Percentiles rank a stretch among this genome's conserved stretches.
Evolutionary conservation across 2,888 invertebrate genomes (phyloP).

Genomic region (Galeopsomyia nigrocyanea): DNA sequence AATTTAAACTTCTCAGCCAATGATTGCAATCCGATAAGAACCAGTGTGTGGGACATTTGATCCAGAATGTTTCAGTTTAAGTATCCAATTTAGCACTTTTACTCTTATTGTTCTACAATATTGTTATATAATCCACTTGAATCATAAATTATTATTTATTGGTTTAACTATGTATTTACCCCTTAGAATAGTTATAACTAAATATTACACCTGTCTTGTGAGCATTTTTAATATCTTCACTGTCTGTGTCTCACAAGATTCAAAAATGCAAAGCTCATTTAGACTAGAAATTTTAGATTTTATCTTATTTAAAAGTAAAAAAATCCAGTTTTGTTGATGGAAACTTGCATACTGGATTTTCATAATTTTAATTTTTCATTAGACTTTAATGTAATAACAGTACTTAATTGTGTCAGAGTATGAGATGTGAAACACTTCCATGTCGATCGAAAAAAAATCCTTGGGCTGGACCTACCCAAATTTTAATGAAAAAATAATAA

Average conservation of each 20-base stretch:
- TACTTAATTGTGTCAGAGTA: slow-evolving; percentile 47
- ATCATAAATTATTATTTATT: slow-evolving; percentile 48
- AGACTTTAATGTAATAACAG: slow-evolving; percentile 48
- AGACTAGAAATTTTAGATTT: slow-evolving; percentile 40
- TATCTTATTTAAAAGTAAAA: slow-evolving; percentile 41
- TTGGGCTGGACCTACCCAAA: slow-evolving; percentile 64
- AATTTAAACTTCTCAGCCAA: slow-evolving; percentile 44
- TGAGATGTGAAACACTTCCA: slow-evolving; percentile 44
- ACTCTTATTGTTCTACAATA: slow-evolving; percentile 44
- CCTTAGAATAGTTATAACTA: slow-evolving; percentile 41
- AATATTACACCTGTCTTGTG: slow-evolving; percentile 30
- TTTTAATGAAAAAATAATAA: slow-evolving; percentile 60
- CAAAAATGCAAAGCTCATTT: slow-evolving; percentile 38
- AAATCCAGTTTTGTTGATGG: slow-evolving; percentile 27
- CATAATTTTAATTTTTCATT: slow-evolving; percentile 42
- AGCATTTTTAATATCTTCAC: slow-evolving; percentile 43
- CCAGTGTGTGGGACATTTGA: slow-evolving; percentile 38
- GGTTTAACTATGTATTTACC: slow-evolving; percentile 44
- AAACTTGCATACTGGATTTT: slow-evolving; percentile 31
- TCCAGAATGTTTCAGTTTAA: slow-evolving; percentile 28
- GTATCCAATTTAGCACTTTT: slow-evolving; percentile 37
- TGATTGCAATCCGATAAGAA: slow-evolving; percentile 25
- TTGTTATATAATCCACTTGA: slow-evolving; percentile 44
- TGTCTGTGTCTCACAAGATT: slow-evolving; percentile 26
- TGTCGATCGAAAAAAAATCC: slow-evolving; percentile 48